Percentiles rank a stretch among this genome's conserved stretches.
These are phyloP conservation scores for Parasteatoda tepidariorum DNA, from an alignment of 1,140 invertebrate species.

Conservation along the genomic window DNA sequence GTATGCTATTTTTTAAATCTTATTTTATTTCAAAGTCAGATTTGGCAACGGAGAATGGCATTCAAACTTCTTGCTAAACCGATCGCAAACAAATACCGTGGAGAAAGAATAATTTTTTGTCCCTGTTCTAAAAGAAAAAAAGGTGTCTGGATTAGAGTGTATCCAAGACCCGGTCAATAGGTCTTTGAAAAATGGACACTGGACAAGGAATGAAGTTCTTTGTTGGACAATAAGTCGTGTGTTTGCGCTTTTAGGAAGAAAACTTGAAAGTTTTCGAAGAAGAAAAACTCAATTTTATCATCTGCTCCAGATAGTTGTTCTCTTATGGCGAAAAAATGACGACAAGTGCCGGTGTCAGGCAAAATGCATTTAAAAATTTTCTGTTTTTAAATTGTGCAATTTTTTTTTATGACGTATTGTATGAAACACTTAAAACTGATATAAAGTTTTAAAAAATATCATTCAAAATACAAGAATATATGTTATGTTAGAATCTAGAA, in stretches of 20 bases:
- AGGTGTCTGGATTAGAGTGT: constrained; percentile 20
- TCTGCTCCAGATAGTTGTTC: not conserved
- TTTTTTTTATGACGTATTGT: too few relatives aligned
- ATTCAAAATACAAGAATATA: too few relatives aligned
- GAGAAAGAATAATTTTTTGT: constrained; percentile 44
- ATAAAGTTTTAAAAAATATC: too few relatives aligned
- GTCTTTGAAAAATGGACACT: constrained; percentile 15
- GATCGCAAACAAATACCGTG: constrained; percentile 31
- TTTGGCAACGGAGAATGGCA: not conserved
- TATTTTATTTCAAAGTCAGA: constrained; percentile 12
- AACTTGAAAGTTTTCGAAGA: not conserved
- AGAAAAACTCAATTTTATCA: not conserved
- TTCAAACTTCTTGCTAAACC: not conserved
- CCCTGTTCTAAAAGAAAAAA: constrained; percentile 1
- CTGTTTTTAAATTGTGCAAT: too few relatives aligned
- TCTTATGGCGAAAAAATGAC: not conserved
- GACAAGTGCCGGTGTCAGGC: too few relatives aligned
- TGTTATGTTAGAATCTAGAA: too few relatives aligned
- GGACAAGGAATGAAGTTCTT: constrained; percentile 2
- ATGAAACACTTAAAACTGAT: too few relatives aligned
- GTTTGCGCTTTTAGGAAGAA: not conserved
- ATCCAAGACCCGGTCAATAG: constrained; percentile 10
- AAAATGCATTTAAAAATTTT: too few relatives aligned
- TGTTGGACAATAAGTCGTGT: constrained; percentile 4
- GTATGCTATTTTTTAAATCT: not conserved